These are phyloP conservation scores for Passerculus sandwichensis DNA, from an alignment of 2,797 vertebrate genomes.

Conservation along the genomic window DNA sequence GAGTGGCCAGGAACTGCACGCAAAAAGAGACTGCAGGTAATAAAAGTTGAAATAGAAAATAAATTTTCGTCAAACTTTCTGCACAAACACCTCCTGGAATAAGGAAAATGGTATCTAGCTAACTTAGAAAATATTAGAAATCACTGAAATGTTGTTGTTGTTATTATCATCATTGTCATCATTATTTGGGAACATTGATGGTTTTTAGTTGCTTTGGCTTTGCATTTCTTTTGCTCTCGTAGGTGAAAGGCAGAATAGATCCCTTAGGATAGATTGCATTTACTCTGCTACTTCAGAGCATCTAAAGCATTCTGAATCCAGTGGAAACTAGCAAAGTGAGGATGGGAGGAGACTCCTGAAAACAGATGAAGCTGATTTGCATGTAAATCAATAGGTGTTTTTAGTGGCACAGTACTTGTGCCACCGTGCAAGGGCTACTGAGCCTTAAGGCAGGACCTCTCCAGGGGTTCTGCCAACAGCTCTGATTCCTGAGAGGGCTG, in stretches of 20 bases:
- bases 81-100: background rate
- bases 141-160: background rate
- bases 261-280: background rate
- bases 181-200: background rate
- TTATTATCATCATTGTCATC: background rate
- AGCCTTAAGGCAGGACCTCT: background rate
- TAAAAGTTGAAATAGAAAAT: background rate
- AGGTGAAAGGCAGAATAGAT: background rate
- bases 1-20: background rate
- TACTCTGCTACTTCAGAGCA: background rate
- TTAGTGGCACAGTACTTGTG: conserved; percentile 4
- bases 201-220: background rate
- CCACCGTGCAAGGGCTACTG: background rate
- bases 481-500: background rate
- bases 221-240: background rate
- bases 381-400: background rate
- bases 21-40: background rate
- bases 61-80: background rate
- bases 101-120: background rate
- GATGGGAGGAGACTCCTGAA: conserved; percentile 6
- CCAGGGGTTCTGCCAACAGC: background rate
- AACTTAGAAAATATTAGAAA: background rate
- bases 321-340: conserved; percentile 38
- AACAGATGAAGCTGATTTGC: conserved; percentile 8
- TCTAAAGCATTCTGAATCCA: conserved; percentile 10